Evolutionary conservation across 2,797 vertebrate genomes (phyloP).

Genomic region (Antennarius maculatus): DNA sequence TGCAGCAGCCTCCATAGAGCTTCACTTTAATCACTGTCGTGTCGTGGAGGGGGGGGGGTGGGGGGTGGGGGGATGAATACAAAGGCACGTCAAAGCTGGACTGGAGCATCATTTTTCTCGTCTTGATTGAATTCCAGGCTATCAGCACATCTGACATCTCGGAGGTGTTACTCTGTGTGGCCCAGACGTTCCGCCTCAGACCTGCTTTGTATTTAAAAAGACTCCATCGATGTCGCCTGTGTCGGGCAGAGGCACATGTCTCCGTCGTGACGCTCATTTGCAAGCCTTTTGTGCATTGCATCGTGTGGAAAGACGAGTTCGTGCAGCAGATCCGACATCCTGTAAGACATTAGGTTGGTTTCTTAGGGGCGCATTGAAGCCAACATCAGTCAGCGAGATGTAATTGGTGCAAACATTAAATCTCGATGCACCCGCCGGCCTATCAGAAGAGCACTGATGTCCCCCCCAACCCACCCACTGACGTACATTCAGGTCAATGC

Average conservation of each 20-base stretch:
- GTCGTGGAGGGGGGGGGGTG: too few species aligned
- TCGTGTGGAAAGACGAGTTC: conserved; percentile 6
- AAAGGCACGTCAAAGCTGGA: conserved; percentile 39
- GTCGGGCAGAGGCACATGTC: not conserved
- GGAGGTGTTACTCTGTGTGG: conserved; percentile 29
- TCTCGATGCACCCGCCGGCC: conserved; percentile 30
- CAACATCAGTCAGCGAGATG: conserved; percentile 46
- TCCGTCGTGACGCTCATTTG: not conserved
- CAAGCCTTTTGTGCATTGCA: not conserved
- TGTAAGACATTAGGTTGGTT: conserved; percentile 12
- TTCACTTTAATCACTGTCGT: conserved; percentile 41
- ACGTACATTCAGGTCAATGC: conserved; percentile 49
- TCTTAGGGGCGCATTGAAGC: conserved; percentile 36
- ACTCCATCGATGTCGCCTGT: conserved; percentile 17
- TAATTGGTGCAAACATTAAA: conserved; percentile 56
- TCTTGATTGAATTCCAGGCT: conserved; percentile 50
- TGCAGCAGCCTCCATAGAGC: conserved; percentile 17
- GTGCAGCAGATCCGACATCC: not conserved
- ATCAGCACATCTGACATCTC: conserved; percentile 41
- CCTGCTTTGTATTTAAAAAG: conserved; percentile 25
- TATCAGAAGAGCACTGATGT: conserved; percentile 59
- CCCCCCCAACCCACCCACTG: conserved; percentile 60
- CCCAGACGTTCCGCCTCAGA: conserved; percentile 28
- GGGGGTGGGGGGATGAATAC: conserved; percentile 35
- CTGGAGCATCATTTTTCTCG: conserved; percentile 30